A percentile compares a stretch with the other conserved stretches of the same genome.
phyloP scores from a whole-genome alignment of 2,888 invertebrate species.

The Sphecodes monilicornis region DNA sequence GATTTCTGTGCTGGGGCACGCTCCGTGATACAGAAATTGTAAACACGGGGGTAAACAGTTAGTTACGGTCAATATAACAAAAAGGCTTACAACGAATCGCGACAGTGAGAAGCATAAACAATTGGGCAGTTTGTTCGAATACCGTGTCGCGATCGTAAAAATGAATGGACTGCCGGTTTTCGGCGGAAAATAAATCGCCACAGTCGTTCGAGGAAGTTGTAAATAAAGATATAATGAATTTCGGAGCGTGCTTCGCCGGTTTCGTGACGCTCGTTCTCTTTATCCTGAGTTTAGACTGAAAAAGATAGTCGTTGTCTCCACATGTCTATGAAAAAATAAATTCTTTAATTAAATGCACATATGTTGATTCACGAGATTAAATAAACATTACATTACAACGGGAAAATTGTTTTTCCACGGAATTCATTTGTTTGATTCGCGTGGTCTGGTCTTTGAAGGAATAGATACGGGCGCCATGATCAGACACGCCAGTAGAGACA shows the following conservation, averaged over 20 bases:
- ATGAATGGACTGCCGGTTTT: constrained; percentile 3
- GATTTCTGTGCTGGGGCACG: neutral
- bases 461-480: neutral
- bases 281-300: neutral
- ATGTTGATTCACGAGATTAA: neutral
- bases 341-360: neutral
- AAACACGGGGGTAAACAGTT: constrained; percentile 11
- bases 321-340: neutral
- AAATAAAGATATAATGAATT: constrained; percentile 15
- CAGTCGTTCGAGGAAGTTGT: constrained; percentile 11
- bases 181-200: constrained; percentile 16
- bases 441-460: neutral
- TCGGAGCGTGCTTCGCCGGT: neutral
- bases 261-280: neutral
- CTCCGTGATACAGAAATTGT: neutral
- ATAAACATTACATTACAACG: neutral
- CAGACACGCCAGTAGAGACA: neutral
- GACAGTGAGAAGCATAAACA: constrained; percentile 27
- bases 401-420: neutral
- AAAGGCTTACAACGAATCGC: constrained; percentile 13
- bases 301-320: neutral
- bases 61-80: constrained; percentile 44
- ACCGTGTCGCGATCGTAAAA: constrained; percentile 25
- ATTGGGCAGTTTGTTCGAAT: constrained; percentile 29
- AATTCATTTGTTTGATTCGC: neutral